phyloP scores from a whole-genome alignment of 2,113 vertebrate genomes.

The Grantiella picta region DNA sequence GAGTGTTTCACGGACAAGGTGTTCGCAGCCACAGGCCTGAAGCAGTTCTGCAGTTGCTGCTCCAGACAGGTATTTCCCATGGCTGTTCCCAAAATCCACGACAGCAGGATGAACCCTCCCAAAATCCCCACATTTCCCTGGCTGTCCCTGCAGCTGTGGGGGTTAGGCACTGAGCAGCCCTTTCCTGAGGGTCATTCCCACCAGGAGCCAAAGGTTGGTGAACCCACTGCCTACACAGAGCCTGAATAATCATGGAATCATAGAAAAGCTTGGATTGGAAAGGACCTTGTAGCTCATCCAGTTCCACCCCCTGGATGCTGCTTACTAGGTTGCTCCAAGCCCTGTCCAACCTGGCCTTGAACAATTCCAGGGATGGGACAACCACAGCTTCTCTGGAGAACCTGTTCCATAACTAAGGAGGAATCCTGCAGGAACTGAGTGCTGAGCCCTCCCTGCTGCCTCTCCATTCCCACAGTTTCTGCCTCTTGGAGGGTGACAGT shows the following conservation, averaged over 20 bases:
- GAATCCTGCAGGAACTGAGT: neutral
- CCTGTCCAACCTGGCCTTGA: neutral
- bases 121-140: neutral
- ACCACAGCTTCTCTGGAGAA: neutral
- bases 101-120: neutral
- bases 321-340: neutral
- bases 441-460: neutral
- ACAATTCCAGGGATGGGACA: neutral
- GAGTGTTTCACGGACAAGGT: constrained; percentile 81
- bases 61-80: constrained; percentile 72
- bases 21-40: constrained; percentile 77
- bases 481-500: neutral
- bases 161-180: neutral
- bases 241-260: neutral
- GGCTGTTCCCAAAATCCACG: neutral
- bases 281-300: neutral
- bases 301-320: neutral
- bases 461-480: neutral
- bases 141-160: neutral
- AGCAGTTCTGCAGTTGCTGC: constrained; percentile 82
- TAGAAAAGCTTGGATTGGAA: neutral
- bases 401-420: neutral
- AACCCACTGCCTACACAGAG: neutral
- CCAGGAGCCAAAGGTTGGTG: neutral
- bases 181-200: neutral